Percentiles rank a stretch among this genome's conserved stretches.
Evolutionary conservation across 2,797 vertebrate species (phyloP).

Genomic region (Semotilus atromaculatus): DNA sequence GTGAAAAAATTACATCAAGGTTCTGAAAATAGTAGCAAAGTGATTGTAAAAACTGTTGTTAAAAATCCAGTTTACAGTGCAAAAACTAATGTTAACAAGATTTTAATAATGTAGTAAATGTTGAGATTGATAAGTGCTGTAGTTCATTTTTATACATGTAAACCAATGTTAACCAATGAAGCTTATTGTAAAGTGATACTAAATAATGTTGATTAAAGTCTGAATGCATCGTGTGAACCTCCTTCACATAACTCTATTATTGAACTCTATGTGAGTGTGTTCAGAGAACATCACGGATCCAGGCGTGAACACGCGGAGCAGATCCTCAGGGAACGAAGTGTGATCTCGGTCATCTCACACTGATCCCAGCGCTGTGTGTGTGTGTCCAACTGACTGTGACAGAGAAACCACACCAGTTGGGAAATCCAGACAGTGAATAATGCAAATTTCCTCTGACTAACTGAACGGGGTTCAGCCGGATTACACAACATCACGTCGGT

Average conservation of each 20-base stretch:
- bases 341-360: background rate
- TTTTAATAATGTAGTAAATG: too few relatives aligned
- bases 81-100: too few relatives aligned
- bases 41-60: too few relatives aligned
- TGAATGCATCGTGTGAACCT: background rate
- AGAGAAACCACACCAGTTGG: background rate
- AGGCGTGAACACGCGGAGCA: conserved; percentile 2
- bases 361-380: background rate
- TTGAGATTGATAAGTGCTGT: too few relatives aligned
- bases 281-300: background rate
- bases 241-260: background rate
- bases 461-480: background rate
- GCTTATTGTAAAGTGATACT: too few relatives aligned
- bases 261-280: background rate
- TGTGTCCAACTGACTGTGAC: background rate
- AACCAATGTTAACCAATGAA: too few relatives aligned
- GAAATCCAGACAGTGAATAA: background rate
- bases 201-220: background rate
- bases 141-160: too few relatives aligned
- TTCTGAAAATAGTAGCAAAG: too few relatives aligned
- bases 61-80: too few relatives aligned
- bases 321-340: background rate
- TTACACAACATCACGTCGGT: background rate
- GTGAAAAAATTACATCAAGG: too few relatives aligned
- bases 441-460: background rate